Conservation (phyloP, 2,888 invertebrate species). For the Spisula subtruncata region DNA sequence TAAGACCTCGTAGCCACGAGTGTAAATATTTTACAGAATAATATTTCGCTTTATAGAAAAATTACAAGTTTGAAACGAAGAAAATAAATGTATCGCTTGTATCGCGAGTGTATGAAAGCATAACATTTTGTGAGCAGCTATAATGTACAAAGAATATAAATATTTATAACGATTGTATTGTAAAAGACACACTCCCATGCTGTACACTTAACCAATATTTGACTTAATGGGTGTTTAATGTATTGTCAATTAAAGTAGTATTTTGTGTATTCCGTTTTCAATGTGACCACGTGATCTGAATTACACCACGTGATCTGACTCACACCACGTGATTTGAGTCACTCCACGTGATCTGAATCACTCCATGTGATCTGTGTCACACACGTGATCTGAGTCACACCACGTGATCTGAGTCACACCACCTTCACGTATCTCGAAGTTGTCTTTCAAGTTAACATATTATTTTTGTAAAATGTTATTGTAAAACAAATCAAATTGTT, state of each 20-base stretch:
- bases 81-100: too few relatives aligned
- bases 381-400: not conserved
- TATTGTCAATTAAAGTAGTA: not conserved
- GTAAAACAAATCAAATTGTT: not conserved
- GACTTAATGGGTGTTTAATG: not conserved
- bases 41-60: too few relatives aligned
- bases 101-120: too few relatives aligned
- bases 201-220: not conserved
- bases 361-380: not conserved
- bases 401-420: not conserved
- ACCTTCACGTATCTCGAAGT: conserved; percentile 6
- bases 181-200: not conserved
- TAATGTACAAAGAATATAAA: not conserved
- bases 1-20: too few relatives aligned
- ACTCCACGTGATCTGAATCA: too few relatives aligned
- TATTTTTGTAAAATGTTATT: conserved; percentile 6
- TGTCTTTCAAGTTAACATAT: conserved; percentile 12
- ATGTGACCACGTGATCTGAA: too few relatives aligned
- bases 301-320: too few relatives aligned
- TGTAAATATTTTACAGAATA: too few relatives aligned
- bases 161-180: not conserved
- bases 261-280: too few relatives aligned
- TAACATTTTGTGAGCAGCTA: too few relatives aligned
- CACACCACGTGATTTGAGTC: too few relatives aligned
- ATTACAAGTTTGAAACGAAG: too few relatives aligned